Conservation (phyloP, 2,888 invertebrate species). For the Trichopria drosophilae region DNA sequence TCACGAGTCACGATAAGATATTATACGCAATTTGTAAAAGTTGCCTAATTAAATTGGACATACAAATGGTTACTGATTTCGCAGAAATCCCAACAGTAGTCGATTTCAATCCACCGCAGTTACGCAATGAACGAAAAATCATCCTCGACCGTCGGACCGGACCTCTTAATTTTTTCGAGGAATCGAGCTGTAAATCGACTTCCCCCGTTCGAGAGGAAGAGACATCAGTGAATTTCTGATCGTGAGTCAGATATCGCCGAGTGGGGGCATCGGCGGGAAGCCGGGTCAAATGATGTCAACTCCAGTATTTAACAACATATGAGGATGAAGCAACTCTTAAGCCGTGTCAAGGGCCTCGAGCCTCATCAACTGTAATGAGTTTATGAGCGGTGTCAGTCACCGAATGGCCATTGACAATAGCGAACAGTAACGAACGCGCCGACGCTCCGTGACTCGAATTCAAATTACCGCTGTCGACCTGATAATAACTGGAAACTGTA, state of each 20-base stretch:
- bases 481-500: constrained; percentile 22
- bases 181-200: no score
- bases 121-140: no score
- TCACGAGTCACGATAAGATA: no score
- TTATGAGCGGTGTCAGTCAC: constrained; percentile 43
- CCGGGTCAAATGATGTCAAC: constrained; percentile 56
- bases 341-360: constrained; percentile 47
- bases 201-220: no score
- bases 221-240: constrained; percentile 33
- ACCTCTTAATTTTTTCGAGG: no score
- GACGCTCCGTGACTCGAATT: constrained; percentile 17
- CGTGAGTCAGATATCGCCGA: constrained; percentile 40
- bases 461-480: constrained; percentile 17
- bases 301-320: constrained; percentile 54
- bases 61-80: no score
- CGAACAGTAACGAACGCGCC: neutral
- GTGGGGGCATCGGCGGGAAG: constrained; percentile 45
- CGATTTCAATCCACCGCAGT: no score
- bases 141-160: no score
- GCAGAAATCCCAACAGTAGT: no score
- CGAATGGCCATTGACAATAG: neutral
- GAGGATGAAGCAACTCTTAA: constrained; percentile 39
- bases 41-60: no score
- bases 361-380: constrained; percentile 44
- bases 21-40: no score